Base-by-base conservation (phyloP, 2,888 invertebrate species). In the Nephrotoma guestfalica region DNA sequence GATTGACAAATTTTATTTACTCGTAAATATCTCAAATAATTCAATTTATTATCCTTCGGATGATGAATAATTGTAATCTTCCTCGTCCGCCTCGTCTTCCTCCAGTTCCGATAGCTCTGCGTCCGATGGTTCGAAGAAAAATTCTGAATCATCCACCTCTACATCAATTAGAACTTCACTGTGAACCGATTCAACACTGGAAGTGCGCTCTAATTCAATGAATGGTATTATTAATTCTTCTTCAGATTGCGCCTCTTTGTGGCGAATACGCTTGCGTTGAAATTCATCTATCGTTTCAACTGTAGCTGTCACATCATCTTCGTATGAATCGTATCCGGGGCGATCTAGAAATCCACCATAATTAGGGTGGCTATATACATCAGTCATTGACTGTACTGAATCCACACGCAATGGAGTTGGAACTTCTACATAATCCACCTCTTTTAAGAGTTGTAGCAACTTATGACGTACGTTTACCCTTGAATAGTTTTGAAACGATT, bases 11-110 rank as follows among this genome's bases (percentile, higher is more conserved):
- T 30, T 30, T 30, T 30, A 30, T 30, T 30, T 30, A 30, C 2
- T 30, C 30, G 30, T 30, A 30, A 30, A 30, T 30, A 30, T 30
- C 30, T 30, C 1, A 30, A 30, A 30, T 30, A 30, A 3, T 30
- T 30, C 2, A 30, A 30, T 30, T 30, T 30, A 30, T 30, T 30
- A 71, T 71, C 30, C 88, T 4, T 88, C 88, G 40, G 88, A 86
- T 5, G 87, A 87, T 11, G 88, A 87, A 41, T 88, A 87, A 47
- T 88, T 89, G 86, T 89, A 89, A 30, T 89, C 89, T 71, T 90
- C 89, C 7, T 90, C 91, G 0, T 89, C 89, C 6, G 89, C 89
- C 84, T 90, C 90, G 86, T 90, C 91, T 41, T 89, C 88, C 15
- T 89, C 89, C 30, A 88, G 88, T 0, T 88, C 88, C 41, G 84